A percentile compares a stretch with the other conserved stretches of the same genome.
Evolutionary conservation across 2,113 vertebrate species (phyloP).

Genomic region (Strix aluco): DNA sequence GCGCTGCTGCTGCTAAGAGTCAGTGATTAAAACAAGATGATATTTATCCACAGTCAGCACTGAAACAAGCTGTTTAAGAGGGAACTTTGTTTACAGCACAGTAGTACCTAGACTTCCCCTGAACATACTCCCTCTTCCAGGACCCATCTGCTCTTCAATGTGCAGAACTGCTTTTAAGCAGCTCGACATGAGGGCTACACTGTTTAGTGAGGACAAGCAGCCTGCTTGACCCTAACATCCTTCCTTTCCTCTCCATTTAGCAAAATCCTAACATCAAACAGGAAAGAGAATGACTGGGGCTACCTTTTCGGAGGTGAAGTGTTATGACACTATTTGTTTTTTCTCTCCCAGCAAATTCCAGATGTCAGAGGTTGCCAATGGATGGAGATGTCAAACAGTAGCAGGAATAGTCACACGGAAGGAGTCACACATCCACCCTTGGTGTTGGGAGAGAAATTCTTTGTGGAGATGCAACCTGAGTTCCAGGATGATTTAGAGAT

Average conservation of each 20-base stretch:
- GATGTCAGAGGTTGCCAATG: not conserved
- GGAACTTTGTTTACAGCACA: slow-evolving; percentile 1
- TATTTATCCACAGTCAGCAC: not conserved
- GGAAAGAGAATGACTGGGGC: not conserved
- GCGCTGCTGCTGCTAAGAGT: not conserved
- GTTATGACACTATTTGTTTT: not conserved
- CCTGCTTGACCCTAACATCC: not conserved
- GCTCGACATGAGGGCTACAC: not conserved
- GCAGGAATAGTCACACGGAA: not conserved
- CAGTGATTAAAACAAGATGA: slow-evolving; percentile 10
- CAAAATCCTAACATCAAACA: not conserved
- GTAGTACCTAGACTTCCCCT: not conserved
- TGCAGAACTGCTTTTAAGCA: not conserved
- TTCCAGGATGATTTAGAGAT: not conserved
- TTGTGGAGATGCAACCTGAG: not conserved
- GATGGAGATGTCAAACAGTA: not conserved
- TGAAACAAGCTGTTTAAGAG: not conserved
- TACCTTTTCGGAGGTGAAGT: not conserved
- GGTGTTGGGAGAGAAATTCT: not conserved
- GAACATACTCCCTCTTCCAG: not conserved
- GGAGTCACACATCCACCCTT: not conserved
- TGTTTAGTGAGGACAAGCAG: not conserved
- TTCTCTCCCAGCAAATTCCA: not conserved
- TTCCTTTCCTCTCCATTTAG: not conserved
- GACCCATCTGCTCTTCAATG: not conserved